These are phyloP conservation scores for Rhopalosiphum maidis DNA, from an alignment of 1,140 invertebrate genomes.

Conservation along the genomic window DNA sequence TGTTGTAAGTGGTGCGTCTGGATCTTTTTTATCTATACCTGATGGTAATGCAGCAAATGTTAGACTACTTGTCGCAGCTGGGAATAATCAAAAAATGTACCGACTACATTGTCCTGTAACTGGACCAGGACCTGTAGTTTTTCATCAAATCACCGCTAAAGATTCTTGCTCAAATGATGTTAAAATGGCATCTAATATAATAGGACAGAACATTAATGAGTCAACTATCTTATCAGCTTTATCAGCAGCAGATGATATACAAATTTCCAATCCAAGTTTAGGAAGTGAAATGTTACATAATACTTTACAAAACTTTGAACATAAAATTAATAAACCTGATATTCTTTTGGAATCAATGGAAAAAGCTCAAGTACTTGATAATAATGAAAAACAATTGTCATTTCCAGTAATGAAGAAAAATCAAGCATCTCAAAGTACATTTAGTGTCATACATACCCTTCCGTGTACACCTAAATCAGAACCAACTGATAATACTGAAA, in stretches of 20 bases:
- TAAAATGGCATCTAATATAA: conserved; percentile 30
- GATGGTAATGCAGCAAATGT: conserved; percentile 48
- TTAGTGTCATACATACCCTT: conserved; percentile 30
- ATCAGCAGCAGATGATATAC: background rate
- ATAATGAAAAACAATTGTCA: conserved; percentile 27
- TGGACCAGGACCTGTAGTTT: conserved; percentile 40
- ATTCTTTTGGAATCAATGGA: conserved; percentile 23
- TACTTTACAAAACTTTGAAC: conserved; percentile 19
- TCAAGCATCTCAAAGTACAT: conserved; percentile 53
- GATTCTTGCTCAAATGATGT: conserved; percentile 41
- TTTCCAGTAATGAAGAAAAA: conserved; percentile 43
- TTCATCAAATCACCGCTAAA: conserved; percentile 45
- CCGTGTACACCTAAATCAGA: conserved; percentile 5
- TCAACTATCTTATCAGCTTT: conserved; percentile 23
- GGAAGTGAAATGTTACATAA: conserved; percentile 39
- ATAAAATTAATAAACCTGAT: conserved; percentile 39
- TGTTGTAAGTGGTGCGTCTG: conserved; percentile 46
- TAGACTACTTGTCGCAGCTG: conserved; percentile 45
- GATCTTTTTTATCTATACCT: conserved; percentile 53
- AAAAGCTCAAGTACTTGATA: conserved; percentile 29
- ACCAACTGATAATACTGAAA: background rate
- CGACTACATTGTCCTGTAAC: conserved; percentile 26
- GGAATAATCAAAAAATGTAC: conserved; percentile 49
- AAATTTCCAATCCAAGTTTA: background rate
- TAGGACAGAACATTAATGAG: conserved; percentile 46